Evolutionary conservation across 2,113 vertebrate genomes (phyloP).

Genomic region (Lanius ludovicianus): DNA sequence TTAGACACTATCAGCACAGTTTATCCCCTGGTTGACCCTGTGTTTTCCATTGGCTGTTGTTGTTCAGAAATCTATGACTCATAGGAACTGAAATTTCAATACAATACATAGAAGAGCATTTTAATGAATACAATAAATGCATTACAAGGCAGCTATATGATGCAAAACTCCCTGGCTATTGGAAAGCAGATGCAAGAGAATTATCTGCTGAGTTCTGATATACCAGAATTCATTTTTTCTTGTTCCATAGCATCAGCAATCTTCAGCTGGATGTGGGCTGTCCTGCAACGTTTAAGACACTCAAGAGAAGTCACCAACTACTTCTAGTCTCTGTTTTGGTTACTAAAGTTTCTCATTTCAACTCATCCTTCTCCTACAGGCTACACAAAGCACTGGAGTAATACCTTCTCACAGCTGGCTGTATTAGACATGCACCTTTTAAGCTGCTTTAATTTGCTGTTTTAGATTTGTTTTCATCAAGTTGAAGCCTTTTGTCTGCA

Average conservation of each 20-base stretch:
- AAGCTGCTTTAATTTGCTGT: neutral
- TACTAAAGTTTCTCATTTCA: neutral
- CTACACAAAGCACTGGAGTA: neutral
- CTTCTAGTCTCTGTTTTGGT: neutral
- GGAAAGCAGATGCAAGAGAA: neutral
- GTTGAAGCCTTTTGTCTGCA: neutral
- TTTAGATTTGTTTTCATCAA: neutral
- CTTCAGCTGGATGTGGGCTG: neutral
- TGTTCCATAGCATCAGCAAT: neutral
- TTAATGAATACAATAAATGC: neutral
- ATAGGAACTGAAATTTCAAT: neutral
- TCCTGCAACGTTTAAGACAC: neutral
- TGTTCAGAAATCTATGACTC: neutral
- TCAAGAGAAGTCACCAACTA: neutral
- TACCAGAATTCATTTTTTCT: neutral
- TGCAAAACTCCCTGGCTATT: neutral
- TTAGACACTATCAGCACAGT: neutral
- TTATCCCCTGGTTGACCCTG: neutral
- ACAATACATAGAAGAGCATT: neutral
- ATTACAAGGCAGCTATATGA: fast-evolving
- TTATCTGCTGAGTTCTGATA: neutral
- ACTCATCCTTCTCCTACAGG: neutral
- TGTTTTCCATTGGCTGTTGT: neutral
- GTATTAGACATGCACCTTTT: neutral
- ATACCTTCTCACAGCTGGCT: neutral